Base-by-base conservation (phyloP, 2,888 invertebrate genomes). In the Choristoneura rosaceana region DNA sequence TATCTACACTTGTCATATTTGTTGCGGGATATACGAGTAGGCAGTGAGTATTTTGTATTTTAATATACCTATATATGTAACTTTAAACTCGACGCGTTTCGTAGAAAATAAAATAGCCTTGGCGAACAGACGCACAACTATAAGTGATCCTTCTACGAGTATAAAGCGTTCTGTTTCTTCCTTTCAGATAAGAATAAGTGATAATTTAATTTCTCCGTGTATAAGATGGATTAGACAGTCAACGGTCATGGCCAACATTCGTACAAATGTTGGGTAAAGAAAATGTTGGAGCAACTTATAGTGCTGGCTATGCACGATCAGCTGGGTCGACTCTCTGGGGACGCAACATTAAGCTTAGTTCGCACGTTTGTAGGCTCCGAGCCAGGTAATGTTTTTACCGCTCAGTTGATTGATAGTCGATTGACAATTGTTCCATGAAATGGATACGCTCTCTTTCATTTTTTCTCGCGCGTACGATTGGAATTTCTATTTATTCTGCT, bases 281-380 rank as follows among this genome's bases (percentile, higher is more conserved):
- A 25, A 63, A 33, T 8, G 45, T 63, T 47, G 14, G 10, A 34
- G n/a, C 64, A 50, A 50, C 50, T 55, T 38, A 66, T 66, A 14
- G 17, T 41, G 65, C 55, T 33, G n/a, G n/a, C n/a, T 47, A 47
- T 33, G 25, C 63, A 33, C 17, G 15, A 43, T 55, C 45, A 58
- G 58, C 9, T 55, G 0, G 45, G 65, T 43, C 15, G 43, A 60
- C 7, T 9, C 71, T 45, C 71, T 10, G 43, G 71, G 62, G 66
- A 34, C 45, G 50, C 41, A 43, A 14, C 71, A 69, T 69, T 65
- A 73, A 64, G 69, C 69, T 43, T 65, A 52, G 50, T 64, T 64
- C 59, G 64, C 63, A 41, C 69, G 61, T 70, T 70, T 70, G 14
- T 66, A 66, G 60, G 33, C 65, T 25, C 8, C 47, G 5, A 60